A percentile compares a stretch with the other conserved stretches of the same genome.
Evolutionary conservation across 2,797 vertebrate species (phyloP).

Genomic region (Loris lydekkerianus): DNA sequence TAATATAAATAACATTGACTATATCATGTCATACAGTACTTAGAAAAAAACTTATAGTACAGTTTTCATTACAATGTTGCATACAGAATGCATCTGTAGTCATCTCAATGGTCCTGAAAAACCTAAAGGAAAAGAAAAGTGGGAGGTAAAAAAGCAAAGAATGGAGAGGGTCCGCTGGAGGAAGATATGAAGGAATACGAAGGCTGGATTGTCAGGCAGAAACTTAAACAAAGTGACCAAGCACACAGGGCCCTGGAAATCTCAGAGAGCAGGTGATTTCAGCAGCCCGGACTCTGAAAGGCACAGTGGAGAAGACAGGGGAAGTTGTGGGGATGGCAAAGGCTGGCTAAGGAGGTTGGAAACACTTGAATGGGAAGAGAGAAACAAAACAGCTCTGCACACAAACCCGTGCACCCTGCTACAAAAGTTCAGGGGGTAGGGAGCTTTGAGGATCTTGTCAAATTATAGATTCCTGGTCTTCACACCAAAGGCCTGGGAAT

Average conservation of each 20-base stretch:
- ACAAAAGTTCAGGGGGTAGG: neutral
- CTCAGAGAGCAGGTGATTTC: neutral
- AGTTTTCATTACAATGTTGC: neutral
- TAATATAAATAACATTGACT: conserved; percentile 4
- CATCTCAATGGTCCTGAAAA: conserved; percentile 18
- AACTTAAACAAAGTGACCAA: neutral
- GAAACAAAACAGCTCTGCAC: neutral
- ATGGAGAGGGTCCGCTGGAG: neutral
- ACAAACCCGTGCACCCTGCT: neutral
- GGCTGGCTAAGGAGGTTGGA: neutral
- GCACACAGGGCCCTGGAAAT: neutral
- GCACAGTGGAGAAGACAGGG: neutral
- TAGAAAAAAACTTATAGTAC: neutral
- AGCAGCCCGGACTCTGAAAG: neutral
- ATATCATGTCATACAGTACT: neutral
- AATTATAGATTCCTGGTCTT: neutral
- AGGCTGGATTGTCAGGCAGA: neutral
- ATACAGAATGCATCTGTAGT: neutral
- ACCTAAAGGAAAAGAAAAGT: conserved; percentile 12
- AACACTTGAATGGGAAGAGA: neutral
- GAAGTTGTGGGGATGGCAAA: neutral
- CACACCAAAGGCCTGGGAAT: neutral
- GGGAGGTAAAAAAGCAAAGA: neutral
- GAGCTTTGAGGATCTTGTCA: neutral
- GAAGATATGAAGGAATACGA: neutral